Percentiles rank a stretch among this genome's conserved stretches.
phyloP scores from a whole-genome alignment of 2,888 invertebrate species.

The Globia sparganii region DNA sequence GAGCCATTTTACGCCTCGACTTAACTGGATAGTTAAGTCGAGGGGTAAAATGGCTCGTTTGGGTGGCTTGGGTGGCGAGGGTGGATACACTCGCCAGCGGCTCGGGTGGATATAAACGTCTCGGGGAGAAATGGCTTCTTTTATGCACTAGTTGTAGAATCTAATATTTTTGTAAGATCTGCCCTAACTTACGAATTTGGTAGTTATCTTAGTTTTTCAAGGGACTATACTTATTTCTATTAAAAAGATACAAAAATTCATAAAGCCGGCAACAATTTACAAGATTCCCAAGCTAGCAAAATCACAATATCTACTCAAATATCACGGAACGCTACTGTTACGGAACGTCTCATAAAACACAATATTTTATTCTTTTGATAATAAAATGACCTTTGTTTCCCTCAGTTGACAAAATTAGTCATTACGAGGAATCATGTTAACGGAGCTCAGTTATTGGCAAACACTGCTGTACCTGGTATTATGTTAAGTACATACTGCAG shows the following conservation, averaged over 20 bases:
- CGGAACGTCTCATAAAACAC: constrained; percentile 17
- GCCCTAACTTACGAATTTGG: not conserved
- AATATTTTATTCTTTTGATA: constrained; percentile 34
- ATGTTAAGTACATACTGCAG: not conserved
- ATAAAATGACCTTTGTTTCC: constrained; percentile 23
- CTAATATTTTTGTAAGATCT: not conserved
- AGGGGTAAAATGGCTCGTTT: too few relatives aligned
- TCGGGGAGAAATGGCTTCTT: too few relatives aligned
- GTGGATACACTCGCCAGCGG: too few relatives aligned
- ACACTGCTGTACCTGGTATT: not conserved
- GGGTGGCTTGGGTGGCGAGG: too few relatives aligned
- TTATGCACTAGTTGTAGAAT: too few relatives aligned
- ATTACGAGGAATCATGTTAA: constrained; percentile 11
- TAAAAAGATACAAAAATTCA: not conserved
- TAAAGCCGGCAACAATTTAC: constrained; percentile 14
- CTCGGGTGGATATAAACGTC: too few relatives aligned
- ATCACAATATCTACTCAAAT: constrained; percentile 27
- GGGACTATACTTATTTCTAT: not conserved
- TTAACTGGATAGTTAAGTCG: too few relatives aligned
- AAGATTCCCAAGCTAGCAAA: constrained; percentile 28
- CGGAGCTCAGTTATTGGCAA: not conserved
- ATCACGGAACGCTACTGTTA: constrained; percentile 27
- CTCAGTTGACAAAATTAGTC: constrained; percentile 7
- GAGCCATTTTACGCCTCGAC: too few relatives aligned
- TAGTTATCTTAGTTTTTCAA: constrained; percentile 6